Base-by-base conservation (phyloP, 1,140 invertebrate species). In the Rhagoletis pomonella region DNA sequence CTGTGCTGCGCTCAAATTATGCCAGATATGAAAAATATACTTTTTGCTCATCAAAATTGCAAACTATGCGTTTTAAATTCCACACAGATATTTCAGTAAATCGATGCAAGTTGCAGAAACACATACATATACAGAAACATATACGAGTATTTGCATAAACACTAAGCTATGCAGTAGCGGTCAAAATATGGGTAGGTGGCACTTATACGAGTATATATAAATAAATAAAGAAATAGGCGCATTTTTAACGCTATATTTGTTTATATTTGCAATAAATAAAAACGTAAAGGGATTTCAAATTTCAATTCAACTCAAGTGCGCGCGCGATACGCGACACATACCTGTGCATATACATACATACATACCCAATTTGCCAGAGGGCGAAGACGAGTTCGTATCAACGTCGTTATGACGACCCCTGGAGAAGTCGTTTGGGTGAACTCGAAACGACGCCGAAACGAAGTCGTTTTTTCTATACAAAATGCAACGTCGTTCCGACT, bases 301-400 rank as follows among this genome's bases (percentile, higher is more conserved):
- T 81, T 81, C 50, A 81, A 81, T 81, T 81, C 73, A 55, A 55
- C 17, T 58, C 73, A 81, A 81, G 73, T 55, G 73, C 73, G 73
- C 69, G 42, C 69, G 29, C 69, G 14, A 50, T 77, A 44, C 14
- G 29, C 29, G 29, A 29, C 29, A 29, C 29, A 50, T 50, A 73
- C 14, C 44, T n/a, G 3, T 44, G 44, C 14, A n/a, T 10, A 55
- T 55, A 55, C 50, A 55, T 55, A 55, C 50, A 55, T 55, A 55
- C 50, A 5, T 55, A 10, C 50, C 10, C 50, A 55, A 5, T 10
- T 55, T 7, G 29, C 29, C 29, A 29, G 0, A 29, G 29, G 29
- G 29, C 29, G 29, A 29, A 29, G 29, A 29, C 29, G 29, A 29
- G 29, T 29, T 29, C 29, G 29, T 0, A 29, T 29, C 29, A 1